Evolutionary conservation across 2,888 invertebrate genomes (phyloP).

Genomic region (Trimorus sp.): DNA sequence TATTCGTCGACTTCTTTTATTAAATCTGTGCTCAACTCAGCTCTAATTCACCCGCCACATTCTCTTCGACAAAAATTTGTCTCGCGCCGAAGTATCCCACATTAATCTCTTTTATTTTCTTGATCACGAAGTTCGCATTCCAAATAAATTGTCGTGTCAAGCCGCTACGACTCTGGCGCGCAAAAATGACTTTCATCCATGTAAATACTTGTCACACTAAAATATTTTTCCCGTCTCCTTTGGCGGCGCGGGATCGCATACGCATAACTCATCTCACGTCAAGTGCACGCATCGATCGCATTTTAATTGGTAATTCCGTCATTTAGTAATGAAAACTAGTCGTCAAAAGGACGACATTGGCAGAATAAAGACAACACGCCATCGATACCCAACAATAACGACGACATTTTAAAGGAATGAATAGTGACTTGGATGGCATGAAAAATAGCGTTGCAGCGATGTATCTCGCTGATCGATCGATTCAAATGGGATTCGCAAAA

Average conservation of each 20-base stretch:
- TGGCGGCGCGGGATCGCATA: neutral
- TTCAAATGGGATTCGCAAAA: constrained; percentile 34
- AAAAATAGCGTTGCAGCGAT: constrained; percentile 43
- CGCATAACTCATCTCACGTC: constrained; percentile 4
- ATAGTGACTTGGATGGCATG: constrained; percentile 45
- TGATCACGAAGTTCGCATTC: too few relatives aligned
- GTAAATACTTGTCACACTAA: neutral
- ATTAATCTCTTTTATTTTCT: too few relatives aligned
- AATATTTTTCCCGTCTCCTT: constrained; percentile 3
- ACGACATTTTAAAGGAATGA: constrained; percentile 44
- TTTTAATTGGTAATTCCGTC: constrained; percentile 21
- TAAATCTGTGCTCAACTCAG: too few relatives aligned
- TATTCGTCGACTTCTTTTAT: too few relatives aligned
- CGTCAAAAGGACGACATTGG: neutral
- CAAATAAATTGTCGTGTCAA: too few relatives aligned
- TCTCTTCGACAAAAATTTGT: too few relatives aligned
- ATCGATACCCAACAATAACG: constrained; percentile 35
- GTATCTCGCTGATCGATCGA: constrained; percentile 42
- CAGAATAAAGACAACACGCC: constrained; percentile 19
- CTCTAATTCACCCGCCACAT: too few relatives aligned
- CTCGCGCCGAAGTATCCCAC: too few relatives aligned
- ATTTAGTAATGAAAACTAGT: constrained; percentile 24
- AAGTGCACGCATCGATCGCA: neutral
- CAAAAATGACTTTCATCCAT: neutral
- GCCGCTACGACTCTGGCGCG: too few relatives aligned